Percentiles rank a stretch among this genome's conserved stretches.
Conservation (phyloP, 92 coral and sea anemone species). For the Ricordea florida region DNA sequence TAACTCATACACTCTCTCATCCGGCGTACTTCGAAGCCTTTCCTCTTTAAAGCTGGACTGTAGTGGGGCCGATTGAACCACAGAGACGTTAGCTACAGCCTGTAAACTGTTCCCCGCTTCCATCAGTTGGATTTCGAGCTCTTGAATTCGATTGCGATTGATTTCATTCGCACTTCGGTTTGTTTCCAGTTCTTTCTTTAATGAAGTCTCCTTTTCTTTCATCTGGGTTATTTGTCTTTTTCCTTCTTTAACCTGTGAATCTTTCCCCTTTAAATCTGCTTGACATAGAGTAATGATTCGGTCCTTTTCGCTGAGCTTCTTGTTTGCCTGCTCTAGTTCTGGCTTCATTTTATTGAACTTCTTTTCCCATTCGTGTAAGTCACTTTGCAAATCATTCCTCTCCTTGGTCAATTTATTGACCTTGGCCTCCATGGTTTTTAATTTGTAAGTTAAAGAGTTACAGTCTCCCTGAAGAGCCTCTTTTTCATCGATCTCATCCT, state of each 20-base stretch:
- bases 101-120: slow-evolving; percentile 46
- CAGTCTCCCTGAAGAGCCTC: slow-evolving; percentile 72
- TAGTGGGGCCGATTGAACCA: slow-evolving; percentile 64
- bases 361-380: slow-evolving; percentile 55
- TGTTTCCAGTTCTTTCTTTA: slow-evolving; percentile 70
- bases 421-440: slow-evolving; percentile 66
- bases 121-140: slow-evolving; percentile 68
- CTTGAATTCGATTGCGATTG: slow-evolving; percentile 63
- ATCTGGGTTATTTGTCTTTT: slow-evolving; percentile 61
- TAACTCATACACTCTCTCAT: slow-evolving; percentile 69
- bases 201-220: slow-evolving; percentile 61
- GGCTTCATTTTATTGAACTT: slow-evolving; percentile 67
- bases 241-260: slow-evolving; percentile 45
- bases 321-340: slow-evolving; percentile 74
- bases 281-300: slow-evolving; percentile 61
- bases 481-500: slow-evolving; percentile 61
- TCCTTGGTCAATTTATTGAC: slow-evolving; percentile 66
- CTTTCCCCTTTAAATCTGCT: slow-evolving; percentile 64
- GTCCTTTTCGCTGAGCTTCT: slow-evolving; percentile 83
- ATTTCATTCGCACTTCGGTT: slow-evolving; percentile 70
- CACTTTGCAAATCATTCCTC: slow-evolving; percentile 62
- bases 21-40: slow-evolving; percentile 39
- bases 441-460: slow-evolving; percentile 67
- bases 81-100: slow-evolving; percentile 34
- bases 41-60: slow-evolving; percentile 49